phyloP scores from a whole-genome alignment of 2,797 vertebrate species.

The Dermochelys coriacea region DNA sequence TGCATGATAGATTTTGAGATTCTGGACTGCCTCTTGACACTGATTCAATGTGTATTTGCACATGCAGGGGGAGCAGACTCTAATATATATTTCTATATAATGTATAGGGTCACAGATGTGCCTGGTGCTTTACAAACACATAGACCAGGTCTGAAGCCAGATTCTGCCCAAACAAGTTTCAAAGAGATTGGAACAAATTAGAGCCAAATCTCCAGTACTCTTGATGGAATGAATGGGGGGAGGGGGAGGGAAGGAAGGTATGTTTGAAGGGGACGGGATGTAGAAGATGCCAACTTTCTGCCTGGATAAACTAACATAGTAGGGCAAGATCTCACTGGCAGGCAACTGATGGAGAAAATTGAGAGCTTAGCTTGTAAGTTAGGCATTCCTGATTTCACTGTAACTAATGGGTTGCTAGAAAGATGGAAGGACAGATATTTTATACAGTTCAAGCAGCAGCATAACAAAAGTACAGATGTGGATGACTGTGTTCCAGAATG shows the following conservation, averaged over 20 bases:
- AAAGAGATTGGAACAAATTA: neutral
- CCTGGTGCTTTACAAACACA: neutral
- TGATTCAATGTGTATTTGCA: neutral
- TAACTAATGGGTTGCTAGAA: neutral
- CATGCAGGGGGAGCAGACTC: neutral
- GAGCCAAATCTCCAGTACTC: neutral
- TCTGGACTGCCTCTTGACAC: neutral
- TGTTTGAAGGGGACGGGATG: neutral
- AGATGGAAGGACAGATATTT: neutral
- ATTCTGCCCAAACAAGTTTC: accelerated
- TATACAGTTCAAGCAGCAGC: neutral
- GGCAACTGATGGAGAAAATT: neutral
- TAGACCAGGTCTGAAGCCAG: neutral
- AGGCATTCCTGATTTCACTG: neutral
- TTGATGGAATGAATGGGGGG: neutral
- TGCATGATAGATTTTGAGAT: neutral
- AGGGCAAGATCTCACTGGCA: neutral
- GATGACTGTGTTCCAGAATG: neutral
- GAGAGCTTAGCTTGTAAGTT: neutral
- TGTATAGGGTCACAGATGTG: neutral
- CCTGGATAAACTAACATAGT: too few relatives aligned
- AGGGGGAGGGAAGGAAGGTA: neutral
- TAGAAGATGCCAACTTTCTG: neutral
- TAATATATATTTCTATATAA: neutral
- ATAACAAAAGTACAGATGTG: neutral